Conservation (phyloP, 1,140 invertebrate species). For the Phortica variegata region DNA sequence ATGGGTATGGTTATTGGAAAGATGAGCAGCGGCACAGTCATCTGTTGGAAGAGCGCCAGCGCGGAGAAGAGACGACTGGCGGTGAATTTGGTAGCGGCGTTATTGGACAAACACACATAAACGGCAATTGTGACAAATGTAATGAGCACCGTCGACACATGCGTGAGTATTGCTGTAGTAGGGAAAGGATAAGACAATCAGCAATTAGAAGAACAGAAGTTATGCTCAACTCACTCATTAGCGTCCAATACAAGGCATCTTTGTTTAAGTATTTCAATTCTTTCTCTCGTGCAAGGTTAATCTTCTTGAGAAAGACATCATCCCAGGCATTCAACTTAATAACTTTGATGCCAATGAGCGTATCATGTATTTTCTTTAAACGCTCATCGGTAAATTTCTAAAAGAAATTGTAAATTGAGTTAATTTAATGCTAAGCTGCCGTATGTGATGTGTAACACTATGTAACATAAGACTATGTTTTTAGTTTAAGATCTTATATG, state of each 20-base stretch:
- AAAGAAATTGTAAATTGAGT: conserved; percentile 9
- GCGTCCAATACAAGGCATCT: conserved; percentile 73
- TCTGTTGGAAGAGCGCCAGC: conserved; percentile 76
- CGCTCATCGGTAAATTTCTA: conserved; percentile 73
- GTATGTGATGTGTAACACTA: no score
- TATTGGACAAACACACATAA: conserved; percentile 58
- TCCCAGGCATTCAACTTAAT: conserved; percentile 86
- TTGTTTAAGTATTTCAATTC: conserved; percentile 73
- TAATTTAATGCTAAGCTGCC: no score
- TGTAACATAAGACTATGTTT: no score
- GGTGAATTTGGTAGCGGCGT: conserved; percentile 59
- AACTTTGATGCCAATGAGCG: conserved; percentile 77
- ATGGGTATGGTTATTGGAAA: conserved; percentile 78
- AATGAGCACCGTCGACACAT: conserved; percentile 70
- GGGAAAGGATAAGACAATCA: not conserved
- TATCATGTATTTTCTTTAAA: conserved; percentile 74
- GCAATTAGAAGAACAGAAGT: not conserved
- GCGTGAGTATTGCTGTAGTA: conserved; percentile 61
- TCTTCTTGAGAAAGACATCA: conserved; percentile 68
- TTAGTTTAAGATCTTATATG: not conserved
- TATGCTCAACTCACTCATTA: conserved; percentile 65
- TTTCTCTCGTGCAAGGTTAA: conserved; percentile 66
- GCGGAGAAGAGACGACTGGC: conserved; percentile 74
- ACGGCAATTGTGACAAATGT: conserved; percentile 72
- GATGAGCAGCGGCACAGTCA: conserved; percentile 76